Conservation (phyloP, 30 jellyfish, hydroid and myxozoan genomes). For the Nemopilema nomurai region DNA sequence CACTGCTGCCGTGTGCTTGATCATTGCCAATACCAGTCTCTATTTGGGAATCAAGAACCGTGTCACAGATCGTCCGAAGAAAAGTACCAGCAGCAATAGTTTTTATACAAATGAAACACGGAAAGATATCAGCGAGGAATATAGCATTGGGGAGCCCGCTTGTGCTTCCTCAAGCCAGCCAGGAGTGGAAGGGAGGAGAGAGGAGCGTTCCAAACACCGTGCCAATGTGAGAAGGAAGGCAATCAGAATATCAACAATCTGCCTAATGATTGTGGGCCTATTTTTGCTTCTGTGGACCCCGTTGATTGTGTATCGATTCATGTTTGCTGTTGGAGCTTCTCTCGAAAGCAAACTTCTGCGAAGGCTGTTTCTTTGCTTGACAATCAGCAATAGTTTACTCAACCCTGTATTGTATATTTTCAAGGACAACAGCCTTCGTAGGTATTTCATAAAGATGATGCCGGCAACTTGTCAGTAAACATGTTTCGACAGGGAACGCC, state of each 20-base stretch:
- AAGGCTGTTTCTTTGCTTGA: constrained; percentile 15
- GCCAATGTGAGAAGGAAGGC: background rate
- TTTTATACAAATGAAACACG: background rate
- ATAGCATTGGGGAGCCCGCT: background rate
- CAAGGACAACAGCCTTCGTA: constrained; percentile 13
- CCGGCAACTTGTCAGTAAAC: too few species aligned
- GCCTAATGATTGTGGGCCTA: background rate
- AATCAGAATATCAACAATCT: background rate
- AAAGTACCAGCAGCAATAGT: background rate
- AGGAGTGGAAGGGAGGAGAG: background rate
- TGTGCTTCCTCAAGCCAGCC: background rate
- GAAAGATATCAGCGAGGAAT: background rate
- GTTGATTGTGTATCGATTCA: constrained; percentile 23
- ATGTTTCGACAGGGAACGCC: too few species aligned
- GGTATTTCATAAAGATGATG: background rate
- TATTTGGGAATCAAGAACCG: background rate
- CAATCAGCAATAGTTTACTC: constrained; percentile 20
- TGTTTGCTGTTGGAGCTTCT: background rate
- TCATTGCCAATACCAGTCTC: background rate
- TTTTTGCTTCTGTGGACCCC: constrained; percentile 39
- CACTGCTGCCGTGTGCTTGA: background rate
- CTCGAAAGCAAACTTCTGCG: background rate
- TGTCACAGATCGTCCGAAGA: background rate
- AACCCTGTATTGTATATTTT: constrained; percentile 22
- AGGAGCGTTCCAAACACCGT: too few species aligned